Conservation (phyloP, 2,888 invertebrate genomes). For the Shargacucullia verbasci region DNA sequence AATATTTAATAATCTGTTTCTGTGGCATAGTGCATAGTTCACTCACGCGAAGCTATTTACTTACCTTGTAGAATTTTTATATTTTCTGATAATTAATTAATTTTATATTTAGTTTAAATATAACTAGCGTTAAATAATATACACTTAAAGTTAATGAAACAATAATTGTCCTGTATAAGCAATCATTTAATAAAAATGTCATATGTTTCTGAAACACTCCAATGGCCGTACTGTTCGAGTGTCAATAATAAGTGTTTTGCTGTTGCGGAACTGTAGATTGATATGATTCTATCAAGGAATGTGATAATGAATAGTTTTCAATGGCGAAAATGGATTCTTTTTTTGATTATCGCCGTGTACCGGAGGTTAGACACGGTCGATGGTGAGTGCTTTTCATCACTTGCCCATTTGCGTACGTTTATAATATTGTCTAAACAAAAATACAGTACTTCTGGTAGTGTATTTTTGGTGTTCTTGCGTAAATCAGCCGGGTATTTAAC, state of each 20-base stretch:
- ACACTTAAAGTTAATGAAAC: conserved; percentile 9
- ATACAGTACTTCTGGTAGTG: conserved; percentile 22
- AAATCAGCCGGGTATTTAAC: conserved; percentile 2
- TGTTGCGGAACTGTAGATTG: conserved; percentile 68
- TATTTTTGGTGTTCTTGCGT: conserved; percentile 8
- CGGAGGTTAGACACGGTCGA: conserved; percentile 72
- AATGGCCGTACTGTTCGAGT: conserved; percentile 79
- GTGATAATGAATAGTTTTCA: conserved; percentile 75
- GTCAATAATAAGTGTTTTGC: conserved; percentile 77
- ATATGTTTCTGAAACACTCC: conserved; percentile 69
- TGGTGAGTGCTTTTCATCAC: conserved; percentile 69
- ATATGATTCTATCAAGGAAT: conserved; percentile 75
- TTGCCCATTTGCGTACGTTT: conserved; percentile 35
- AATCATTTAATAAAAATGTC: conserved; percentile 66
- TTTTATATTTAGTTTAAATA: conserved; percentile 13
- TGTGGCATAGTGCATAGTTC: too few species aligned
- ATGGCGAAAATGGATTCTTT: conserved; percentile 75
- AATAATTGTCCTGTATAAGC: conserved; percentile 6
- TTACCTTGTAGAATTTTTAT: conserved; percentile 25
- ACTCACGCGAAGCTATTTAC: conserved; percentile 49
- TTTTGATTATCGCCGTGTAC: conserved; percentile 72
- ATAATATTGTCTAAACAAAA: conserved; percentile 30
- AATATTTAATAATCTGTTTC: too few species aligned
- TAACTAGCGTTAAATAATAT: conserved; percentile 11
- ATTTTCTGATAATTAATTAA: conserved; percentile 21